Evolutionary conservation across 1,140 invertebrate genomes (phyloP).

Genomic region (Neodiprion lecontei): DNA sequence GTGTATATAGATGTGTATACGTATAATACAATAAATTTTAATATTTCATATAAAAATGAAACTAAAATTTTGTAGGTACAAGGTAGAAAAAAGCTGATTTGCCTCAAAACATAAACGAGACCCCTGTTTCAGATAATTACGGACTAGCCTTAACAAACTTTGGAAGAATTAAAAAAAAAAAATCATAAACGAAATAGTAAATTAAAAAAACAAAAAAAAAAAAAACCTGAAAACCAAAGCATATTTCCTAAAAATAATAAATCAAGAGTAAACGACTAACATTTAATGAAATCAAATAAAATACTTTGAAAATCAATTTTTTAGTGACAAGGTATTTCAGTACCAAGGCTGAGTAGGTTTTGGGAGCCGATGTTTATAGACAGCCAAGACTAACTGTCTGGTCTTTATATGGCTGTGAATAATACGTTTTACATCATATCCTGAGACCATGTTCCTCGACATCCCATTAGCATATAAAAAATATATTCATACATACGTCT

Average conservation of each 20-base stretch:
- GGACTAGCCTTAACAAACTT: constrained; percentile 57
- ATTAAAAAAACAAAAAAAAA: constrained; percentile 1
- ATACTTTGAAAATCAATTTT: constrained; percentile 12
- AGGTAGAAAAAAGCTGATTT: constrained; percentile 40
- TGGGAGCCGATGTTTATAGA: constrained; percentile 41
- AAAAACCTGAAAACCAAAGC: constrained; percentile 2
- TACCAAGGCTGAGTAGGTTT: constrained; percentile 41
- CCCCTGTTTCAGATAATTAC: constrained; percentile 42
- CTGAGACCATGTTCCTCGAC: constrained; percentile 44
- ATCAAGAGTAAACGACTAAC: constrained; percentile 7
- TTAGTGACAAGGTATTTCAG: constrained; percentile 28
- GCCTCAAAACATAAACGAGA: constrained; percentile 25
- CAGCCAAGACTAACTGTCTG: constrained; percentile 26
- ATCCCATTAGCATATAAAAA: constrained; percentile 59
- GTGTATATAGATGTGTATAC: constrained; percentile 54
- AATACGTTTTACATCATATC: constrained; percentile 42
- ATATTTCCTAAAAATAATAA: constrained; percentile 3
- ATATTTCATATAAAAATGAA: constrained; percentile 56
- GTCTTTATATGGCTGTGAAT: constrained; percentile 37
- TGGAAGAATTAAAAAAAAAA: constrained; percentile 33
- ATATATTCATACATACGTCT: constrained; percentile 58
- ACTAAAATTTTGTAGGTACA: constrained; percentile 55
- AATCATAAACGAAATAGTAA: neutral
- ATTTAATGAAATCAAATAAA: constrained; percentile 6
- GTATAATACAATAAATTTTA: constrained; percentile 50